Percentiles rank a stretch among this genome's conserved stretches.
These are phyloP conservation scores for Chionoecetes opilio DNA, from an alignment of 1,140 invertebrate genomes.

Conservation along the genomic window DNA sequence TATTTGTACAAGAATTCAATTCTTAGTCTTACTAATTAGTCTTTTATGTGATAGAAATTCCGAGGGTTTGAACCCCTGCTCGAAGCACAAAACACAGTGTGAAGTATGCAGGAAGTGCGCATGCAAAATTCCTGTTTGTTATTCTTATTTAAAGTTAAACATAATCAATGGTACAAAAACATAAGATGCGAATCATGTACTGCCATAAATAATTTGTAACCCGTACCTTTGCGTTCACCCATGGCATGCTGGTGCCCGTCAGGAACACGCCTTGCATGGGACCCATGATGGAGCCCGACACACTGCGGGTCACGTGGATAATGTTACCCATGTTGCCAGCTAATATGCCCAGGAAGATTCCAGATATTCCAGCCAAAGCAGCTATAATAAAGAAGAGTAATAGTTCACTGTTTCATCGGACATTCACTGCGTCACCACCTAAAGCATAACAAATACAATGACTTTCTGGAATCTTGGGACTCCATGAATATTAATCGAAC, in stretches of 20 bases:
- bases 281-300: slow-evolving; percentile 48
- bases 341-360: slow-evolving; percentile 34
- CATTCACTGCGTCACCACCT: not conserved
- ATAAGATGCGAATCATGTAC: too few relatives aligned
- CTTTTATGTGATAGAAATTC: too few relatives aligned
- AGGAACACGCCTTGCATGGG: slow-evolving; percentile 49
- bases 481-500: not conserved
- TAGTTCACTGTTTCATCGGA: not conserved
- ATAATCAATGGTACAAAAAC: too few relatives aligned
- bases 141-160: too few relatives aligned
- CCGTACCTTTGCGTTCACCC: slow-evolving; percentile 45
- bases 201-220: not conserved
- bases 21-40: too few relatives aligned
- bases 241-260: slow-evolving; percentile 33
- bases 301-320: slow-evolving; percentile 40
- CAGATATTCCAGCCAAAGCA: slow-evolving; percentile 37
- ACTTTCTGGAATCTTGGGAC: slow-evolving; percentile 7
- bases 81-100: too few relatives aligned
- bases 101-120: too few relatives aligned
- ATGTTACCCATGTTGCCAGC: slow-evolving; percentile 42
- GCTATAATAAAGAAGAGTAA: not conserved
- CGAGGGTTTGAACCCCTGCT: too few relatives aligned
- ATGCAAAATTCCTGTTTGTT: too few relatives aligned
- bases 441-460: not conserved
- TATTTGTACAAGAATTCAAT: too few relatives aligned